Evolutionary conservation across 2,888 invertebrate species (phyloP), one percentile per base, ranked within the genome.

Genomic region (Hydrotaea diabolus): DNA sequence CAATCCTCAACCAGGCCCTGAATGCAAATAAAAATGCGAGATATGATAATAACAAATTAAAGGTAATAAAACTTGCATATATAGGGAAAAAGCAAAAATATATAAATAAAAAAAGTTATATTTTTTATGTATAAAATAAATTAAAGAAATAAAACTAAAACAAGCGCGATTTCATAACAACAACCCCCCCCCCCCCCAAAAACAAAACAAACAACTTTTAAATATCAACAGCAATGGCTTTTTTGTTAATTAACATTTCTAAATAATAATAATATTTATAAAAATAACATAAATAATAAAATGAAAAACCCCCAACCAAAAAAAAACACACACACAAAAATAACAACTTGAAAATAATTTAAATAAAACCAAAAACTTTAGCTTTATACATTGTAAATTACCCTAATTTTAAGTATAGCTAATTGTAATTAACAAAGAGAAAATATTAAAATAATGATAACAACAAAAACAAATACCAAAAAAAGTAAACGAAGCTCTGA

Each of bases 301-400:
- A 21, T 17, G 19, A 53, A 39, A 69, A 69, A 69, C 46, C 46
- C 69, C 21, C 19, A 39, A 17, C 8, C 39, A 39, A 39, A 39
- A 71, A 23, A 46, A 71, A 73, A 64, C n/a, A n/a, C n/a, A n/a
- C n/a, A n/a, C n/a, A 49, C 11, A 81, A 77, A 76, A n/a, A n/a
- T n/a, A n/a, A n/a, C n/a, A n/a, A 66, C 11, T 26, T 77, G 66
- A 86, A 76, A 66, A 64, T 80, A 87, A 88, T 75, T 69, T 43
- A 82, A 82, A 82, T 74, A 72, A 72, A 62, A 83, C 59, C 71
- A 64, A 36, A n/a, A 87, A 87, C 88, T 88, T 88, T 88, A 89
- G 89, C 89, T 89, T 88, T 88, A 88, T 88, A 88, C 87, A 89
- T 89, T 89, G 89, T 89, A 89, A 89, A 87, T 88, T 88, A 88